Percentiles rank a stretch among this genome's conserved stretches.
These are phyloP conservation scores for Tetramorium bicarinatum DNA, from an alignment of 2,888 invertebrate species.

Conservation along the genomic window DNA sequence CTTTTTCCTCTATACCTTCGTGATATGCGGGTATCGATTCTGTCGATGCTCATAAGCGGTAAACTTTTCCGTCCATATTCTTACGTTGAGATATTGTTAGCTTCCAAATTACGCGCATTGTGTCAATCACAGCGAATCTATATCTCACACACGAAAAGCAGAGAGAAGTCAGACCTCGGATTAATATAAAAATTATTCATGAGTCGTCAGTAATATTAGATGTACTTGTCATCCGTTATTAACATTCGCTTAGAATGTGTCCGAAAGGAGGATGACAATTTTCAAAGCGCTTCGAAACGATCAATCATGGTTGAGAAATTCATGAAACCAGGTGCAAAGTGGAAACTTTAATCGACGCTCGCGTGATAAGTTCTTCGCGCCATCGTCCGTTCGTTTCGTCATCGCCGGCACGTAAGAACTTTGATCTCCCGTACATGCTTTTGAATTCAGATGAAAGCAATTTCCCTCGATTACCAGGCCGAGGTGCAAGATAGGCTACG, in stretches of 20 bases:
- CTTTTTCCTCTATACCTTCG: constrained; percentile 32
- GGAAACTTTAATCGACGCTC: constrained; percentile 70
- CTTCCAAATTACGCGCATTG: constrained; percentile 49
- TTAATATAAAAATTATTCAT: constrained; percentile 4
- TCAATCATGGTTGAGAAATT: constrained; percentile 65
- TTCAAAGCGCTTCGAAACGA: constrained; percentile 56
- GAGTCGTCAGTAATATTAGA: background rate
- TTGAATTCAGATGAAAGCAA: constrained; percentile 76
- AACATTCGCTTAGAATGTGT: constrained; percentile 35
- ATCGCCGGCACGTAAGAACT: constrained; percentile 68
- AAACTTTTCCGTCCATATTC: constrained; percentile 56
- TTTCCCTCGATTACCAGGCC: constrained; percentile 67
- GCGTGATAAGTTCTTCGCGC: constrained; percentile 60
- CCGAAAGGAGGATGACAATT: constrained; percentile 30
- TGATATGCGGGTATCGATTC: constrained; percentile 59
- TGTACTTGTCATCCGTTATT: constrained; percentile 19
- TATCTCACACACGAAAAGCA: background rate
- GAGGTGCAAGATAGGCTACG: constrained; percentile 58
- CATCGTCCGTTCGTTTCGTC: constrained; percentile 51
- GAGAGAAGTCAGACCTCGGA: background rate
- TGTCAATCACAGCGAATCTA: constrained; percentile 42
- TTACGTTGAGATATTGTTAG: constrained; percentile 47
- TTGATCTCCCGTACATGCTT: constrained; percentile 72
- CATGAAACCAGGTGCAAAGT: constrained; percentile 63
- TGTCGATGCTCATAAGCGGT: constrained; percentile 65